These are phyloP conservation scores for Nibea coibor DNA, from an alignment of 2,113 vertebrate genomes.

Conservation along the genomic window DNA sequence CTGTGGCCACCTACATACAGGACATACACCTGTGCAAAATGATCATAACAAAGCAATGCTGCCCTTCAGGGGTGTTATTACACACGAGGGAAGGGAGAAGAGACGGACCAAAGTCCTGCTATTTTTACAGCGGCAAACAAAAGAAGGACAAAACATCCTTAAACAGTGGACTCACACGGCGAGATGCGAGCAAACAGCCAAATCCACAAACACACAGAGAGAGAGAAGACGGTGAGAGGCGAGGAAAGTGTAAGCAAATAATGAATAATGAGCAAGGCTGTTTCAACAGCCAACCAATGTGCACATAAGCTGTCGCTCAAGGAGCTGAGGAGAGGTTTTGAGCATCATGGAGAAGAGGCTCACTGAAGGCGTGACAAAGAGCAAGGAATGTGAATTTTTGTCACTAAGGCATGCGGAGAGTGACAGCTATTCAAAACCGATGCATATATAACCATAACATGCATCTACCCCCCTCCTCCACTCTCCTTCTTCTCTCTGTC, in stretches of 20 bases:
- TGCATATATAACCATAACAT: slow-evolving; percentile 22
- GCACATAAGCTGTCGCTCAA: slow-evolving; percentile 22
- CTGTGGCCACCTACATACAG: not conserved
- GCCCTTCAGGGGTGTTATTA: slow-evolving; percentile 60
- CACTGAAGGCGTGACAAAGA: slow-evolving; percentile 17
- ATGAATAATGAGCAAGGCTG: slow-evolving; percentile 6
- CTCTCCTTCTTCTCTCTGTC: not conserved
- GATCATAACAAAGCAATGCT: slow-evolving; percentile 33
- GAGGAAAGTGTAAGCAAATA: slow-evolving; percentile 14
- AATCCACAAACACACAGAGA: slow-evolving; percentile 11
- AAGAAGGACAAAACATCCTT: slow-evolving; percentile 22
- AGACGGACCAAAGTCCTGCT: slow-evolving; percentile 29
- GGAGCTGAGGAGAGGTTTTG: slow-evolving; percentile 25
- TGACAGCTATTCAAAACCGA: slow-evolving; percentile 19
- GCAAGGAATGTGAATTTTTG: slow-evolving; percentile 13
- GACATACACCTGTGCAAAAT: slow-evolving; percentile 24
- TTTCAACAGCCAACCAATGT: slow-evolving; percentile 22
- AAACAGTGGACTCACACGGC: slow-evolving; percentile 8
- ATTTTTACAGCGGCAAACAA: slow-evolving; percentile 63
- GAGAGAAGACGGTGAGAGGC: not conserved
- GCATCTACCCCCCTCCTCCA: not conserved
- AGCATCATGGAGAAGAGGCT: slow-evolving; percentile 14
- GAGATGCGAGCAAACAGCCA: slow-evolving; percentile 16
- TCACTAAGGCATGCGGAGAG: not conserved
- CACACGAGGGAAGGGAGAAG: slow-evolving; percentile 38